Evolutionary conservation across 2,797 vertebrate species (phyloP).

Genomic region (Mionectes olivaceus): DNA sequence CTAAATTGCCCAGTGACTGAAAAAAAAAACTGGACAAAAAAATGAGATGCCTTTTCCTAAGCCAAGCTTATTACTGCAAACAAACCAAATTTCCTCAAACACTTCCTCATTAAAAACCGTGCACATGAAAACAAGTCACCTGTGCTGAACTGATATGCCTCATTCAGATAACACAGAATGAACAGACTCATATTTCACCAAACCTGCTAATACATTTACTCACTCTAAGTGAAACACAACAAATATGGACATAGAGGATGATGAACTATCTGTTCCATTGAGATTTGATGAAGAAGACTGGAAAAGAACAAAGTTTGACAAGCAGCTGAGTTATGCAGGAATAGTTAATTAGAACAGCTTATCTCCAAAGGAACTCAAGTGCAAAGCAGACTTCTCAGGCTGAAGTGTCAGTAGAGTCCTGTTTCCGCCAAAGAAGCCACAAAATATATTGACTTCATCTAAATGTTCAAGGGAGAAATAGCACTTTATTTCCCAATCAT

Average conservation of each 20-base stretch:
- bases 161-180: neutral
- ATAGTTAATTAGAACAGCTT: constrained; percentile 24
- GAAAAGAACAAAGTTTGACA: constrained; percentile 16
- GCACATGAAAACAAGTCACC: neutral
- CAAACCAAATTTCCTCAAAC: neutral
- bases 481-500: constrained; percentile 51
- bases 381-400: constrained; percentile 6
- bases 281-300: constrained; percentile 1
- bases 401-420: neutral
- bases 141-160: neutral
- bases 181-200: neutral
- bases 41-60: neutral
- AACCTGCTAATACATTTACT: neutral
- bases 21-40: neutral
- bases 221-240: neutral
- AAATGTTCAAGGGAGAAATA: constrained; percentile 34
- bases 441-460: constrained; percentile 7
- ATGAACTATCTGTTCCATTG: neutral
- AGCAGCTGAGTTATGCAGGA: neutral
- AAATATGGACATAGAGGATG: neutral
- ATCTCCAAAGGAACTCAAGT: neutral
- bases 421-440: neutral
- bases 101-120: neutral
- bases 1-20: neutral
- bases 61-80: neutral